A percentile compares a stretch with the other conserved stretches of the same genome.
These are phyloP conservation scores for Cephus rjabovi DNA, from an alignment of 2,888 invertebrate genomes.

Conservation along the genomic window DNA sequence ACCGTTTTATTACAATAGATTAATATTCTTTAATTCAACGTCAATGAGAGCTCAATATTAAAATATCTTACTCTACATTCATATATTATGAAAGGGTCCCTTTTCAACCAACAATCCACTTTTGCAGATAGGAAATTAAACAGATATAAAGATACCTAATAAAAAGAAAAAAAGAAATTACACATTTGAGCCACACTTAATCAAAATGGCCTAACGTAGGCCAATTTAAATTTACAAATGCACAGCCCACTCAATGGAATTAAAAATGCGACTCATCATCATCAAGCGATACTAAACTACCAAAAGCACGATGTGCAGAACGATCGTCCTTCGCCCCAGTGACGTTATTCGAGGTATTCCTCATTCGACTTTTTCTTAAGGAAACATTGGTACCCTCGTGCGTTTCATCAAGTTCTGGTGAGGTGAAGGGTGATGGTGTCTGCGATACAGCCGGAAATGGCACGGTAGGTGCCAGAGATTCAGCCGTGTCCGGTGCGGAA, in stretches of 20 bases:
- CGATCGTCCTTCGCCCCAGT: constrained; percentile 22
- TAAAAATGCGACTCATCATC: constrained; percentile 49
- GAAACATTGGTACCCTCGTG: not conserved
- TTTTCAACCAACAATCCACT: not conserved
- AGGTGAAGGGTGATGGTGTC: constrained; percentile 38
- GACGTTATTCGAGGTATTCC: not conserved
- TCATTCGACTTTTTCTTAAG: not conserved
- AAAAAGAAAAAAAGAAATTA: not conserved
- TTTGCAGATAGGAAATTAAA: not conserved
- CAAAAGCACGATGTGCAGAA: constrained; percentile 53
- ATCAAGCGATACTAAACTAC: constrained; percentile 62
- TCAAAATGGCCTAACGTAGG: constrained; percentile 33
- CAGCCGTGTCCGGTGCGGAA: constrained; percentile 48
- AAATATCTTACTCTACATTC: not conserved
- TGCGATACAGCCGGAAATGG: constrained; percentile 46
- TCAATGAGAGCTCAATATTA: not conserved
- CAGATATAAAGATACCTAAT: not conserved
- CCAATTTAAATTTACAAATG: constrained; percentile 16
- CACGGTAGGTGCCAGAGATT: constrained; percentile 44
- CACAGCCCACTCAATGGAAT: not conserved
- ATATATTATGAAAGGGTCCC: not conserved
- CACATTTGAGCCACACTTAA: not conserved
- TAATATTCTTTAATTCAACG: not conserved
- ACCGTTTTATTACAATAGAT: not conserved
- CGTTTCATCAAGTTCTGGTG: constrained; percentile 33